Base-by-base conservation (phyloP, 2,113 vertebrate genomes). In the Stigmatopora nigra region DNA sequence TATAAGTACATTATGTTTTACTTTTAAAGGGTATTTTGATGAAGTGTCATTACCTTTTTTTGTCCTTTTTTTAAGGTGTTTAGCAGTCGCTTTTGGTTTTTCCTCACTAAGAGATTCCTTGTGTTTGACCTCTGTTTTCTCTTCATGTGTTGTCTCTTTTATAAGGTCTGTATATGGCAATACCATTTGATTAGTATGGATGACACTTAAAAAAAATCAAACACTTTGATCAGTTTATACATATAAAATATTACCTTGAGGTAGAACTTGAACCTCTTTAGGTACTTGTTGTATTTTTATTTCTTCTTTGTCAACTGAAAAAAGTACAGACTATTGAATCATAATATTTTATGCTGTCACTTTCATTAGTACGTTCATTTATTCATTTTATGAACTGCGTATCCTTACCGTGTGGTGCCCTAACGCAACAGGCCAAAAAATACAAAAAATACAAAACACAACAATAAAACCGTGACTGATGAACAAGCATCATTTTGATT, bases 301-400 rank as follows among this genome's bases (percentile, higher is more conserved):
- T 68, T 63, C 65, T 1, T 80, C 74, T 76, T 82, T 78, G 52
- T 83, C 73, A 86, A 87, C 84, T 87, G 10, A 10, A 20, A 52
- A 52, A n/a, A 52, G n/a, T 11, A 69, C 63, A 1, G 49, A 53
- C 4, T 5, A 22, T 22, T 11, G 20, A 22, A 25, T 22, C 4
- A 22, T 22, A 10, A 51, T 10, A 22, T 22, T 12, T 22, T 19
- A 22, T 53, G 19, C 19, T 5, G 13, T 22, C 19, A 4, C n/a
- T 53, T 22, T 12, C 4, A 5, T 53, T 22, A 1, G 4, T 41
- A 41, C 3, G 3, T 31, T 31, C 25, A 31, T 31, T 31, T 3
- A 31, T 31, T 31, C 25, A 31, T 31, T 31, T 31, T 31, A 31
- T 31, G 3, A 31, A 31, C 25, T 2, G 25, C 25, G 1, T 31